Evolutionary conservation across 2,113 vertebrate species (phyloP).

Genomic region (Coptodon rendalli): DNA sequence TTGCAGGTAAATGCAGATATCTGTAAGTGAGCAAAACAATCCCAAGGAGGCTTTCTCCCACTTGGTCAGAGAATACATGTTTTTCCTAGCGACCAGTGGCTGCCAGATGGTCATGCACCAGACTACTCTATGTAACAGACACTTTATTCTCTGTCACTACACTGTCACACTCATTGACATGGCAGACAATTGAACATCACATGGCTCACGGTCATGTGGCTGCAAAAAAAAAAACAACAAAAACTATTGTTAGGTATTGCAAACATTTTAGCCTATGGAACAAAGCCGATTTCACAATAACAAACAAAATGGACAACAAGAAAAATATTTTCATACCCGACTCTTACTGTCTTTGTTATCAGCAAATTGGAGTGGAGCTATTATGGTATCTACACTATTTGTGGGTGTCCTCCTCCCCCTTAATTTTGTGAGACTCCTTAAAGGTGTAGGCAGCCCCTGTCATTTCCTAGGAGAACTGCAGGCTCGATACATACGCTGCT

Average conservation of each 20-base stretch:
- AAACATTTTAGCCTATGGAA: not conserved
- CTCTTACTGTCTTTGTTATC: not conserved
- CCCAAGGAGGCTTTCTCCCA: not conserved
- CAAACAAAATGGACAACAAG: not conserved
- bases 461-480: not conserved
- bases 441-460: not conserved
- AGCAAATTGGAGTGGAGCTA: not conserved
- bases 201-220: not conserved
- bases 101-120: not conserved
- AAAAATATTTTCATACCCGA: not conserved
- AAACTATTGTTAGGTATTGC: not conserved
- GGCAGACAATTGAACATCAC: not conserved
- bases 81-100: not conserved
- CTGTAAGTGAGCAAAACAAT: not conserved
- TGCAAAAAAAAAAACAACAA: not conserved
- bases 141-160: not conserved
- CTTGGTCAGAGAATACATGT: not conserved
- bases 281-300: not conserved
- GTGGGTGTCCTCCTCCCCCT: not conserved
- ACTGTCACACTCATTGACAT: not conserved
- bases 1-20: not conserved
- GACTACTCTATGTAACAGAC: not conserved
- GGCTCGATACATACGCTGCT: not conserved
- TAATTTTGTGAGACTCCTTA: not conserved
- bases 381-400: not conserved